phyloP scores from a whole-genome alignment of 1,140 invertebrate species.

The Tetragnatha versicolor region DNA sequence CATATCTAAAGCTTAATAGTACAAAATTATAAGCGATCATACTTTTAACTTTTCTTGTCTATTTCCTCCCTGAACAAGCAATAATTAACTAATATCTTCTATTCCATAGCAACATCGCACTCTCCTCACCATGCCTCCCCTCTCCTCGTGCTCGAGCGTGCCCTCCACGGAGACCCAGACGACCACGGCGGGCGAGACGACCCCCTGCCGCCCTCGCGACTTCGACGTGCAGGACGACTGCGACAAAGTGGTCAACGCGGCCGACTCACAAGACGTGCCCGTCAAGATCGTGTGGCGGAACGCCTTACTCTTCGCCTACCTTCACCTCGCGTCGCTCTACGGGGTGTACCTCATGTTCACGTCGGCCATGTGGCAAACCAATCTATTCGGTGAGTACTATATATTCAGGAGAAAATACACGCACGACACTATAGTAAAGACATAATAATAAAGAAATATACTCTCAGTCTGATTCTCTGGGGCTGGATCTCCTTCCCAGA shows the following conservation, averaged over 20 bases:
- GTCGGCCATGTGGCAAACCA: constrained; percentile 61
- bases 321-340: constrained; percentile 88
- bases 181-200: not conserved
- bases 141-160: constrained; percentile 24
- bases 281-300: constrained; percentile 87
- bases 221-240: not conserved
- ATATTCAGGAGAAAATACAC: not conserved
- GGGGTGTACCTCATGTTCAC: constrained; percentile 82
- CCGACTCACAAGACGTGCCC: constrained; percentile 63
- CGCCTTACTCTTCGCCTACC: constrained; percentile 80
- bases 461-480: no score
- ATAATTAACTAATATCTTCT: no score
- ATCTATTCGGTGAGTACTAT: constrained; percentile 31
- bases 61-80: no score
- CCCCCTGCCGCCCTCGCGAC: not conserved
- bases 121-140: constrained; percentile 11
- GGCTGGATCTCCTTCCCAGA: no score
- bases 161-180: not conserved
- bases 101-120: no score
- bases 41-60: no score
- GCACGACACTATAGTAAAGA: no score
- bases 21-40: no score
- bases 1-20: no score
- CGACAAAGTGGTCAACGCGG: not conserved
- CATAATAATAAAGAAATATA: no score